Percentiles rank a stretch among this genome's conserved stretches.
Evolutionary conservation across 2,113 vertebrate species (phyloP).

Genomic region (Sorex fumeus): DNA sequence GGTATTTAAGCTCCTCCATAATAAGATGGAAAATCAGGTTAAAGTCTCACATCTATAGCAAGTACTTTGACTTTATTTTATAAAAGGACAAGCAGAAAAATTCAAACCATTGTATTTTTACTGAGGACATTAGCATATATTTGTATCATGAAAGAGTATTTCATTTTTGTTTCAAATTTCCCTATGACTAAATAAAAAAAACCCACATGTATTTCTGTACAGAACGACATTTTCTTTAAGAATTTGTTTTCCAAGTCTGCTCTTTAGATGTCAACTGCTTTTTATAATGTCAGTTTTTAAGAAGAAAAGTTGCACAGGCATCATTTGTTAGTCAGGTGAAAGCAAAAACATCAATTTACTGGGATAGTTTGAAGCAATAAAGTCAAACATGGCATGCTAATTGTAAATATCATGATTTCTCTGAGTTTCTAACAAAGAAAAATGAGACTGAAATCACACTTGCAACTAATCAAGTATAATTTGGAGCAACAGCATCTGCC

Average conservation of each 20-base stretch:
- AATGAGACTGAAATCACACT: constrained; percentile 2
- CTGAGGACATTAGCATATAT: not conserved
- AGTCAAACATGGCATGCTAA: not conserved
- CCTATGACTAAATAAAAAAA: constrained; percentile 6
- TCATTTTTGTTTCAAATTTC: constrained; percentile 22
- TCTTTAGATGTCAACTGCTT: constrained; percentile 10
- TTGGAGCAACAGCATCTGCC: not conserved
- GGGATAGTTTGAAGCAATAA: constrained; percentile 38
- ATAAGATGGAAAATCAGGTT: not conserved
- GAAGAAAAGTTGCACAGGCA: not conserved
- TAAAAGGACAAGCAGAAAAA: not conserved
- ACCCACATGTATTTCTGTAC: not conserved
- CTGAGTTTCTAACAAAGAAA: constrained; percentile 8
- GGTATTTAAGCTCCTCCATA: not conserved
- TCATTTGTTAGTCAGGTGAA: constrained; percentile 1
- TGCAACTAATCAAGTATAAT: constrained; percentile 43
- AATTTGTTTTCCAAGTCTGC: not conserved
- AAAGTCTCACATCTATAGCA: not conserved
- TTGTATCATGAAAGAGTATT: not conserved
- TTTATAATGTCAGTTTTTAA: constrained; percentile 38
- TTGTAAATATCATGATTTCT: constrained; percentile 35
- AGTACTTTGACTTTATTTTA: not conserved
- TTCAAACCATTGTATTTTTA: constrained; percentile 1
- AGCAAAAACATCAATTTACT: constrained; percentile 38
- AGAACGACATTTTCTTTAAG: not conserved